A percentile compares a stretch with the other conserved stretches of the same genome.
phyloP scores from a whole-genome alignment of 2,888 invertebrate genomes.

The Linnaemya tessellans region DNA sequence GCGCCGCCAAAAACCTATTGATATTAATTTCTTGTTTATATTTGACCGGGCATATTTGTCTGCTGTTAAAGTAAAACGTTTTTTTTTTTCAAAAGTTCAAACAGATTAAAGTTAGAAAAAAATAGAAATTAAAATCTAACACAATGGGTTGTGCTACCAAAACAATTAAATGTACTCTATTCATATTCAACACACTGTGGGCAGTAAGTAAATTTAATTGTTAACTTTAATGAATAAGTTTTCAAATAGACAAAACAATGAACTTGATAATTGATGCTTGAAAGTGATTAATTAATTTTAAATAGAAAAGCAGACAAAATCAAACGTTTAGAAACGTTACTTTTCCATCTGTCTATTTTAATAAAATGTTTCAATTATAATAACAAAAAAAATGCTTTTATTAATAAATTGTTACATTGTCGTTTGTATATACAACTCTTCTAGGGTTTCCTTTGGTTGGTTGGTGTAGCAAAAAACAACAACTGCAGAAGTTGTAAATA shows the following conservation, averaged over 20 bases:
- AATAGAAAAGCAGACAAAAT: background rate
- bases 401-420: background rate
- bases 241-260: background rate
- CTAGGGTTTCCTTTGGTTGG: constrained; percentile 47
- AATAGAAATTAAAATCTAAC: constrained; percentile 42
- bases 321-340: too few species aligned
- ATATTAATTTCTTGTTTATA: background rate
- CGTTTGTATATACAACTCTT: constrained; percentile 10
- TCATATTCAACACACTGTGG: constrained; percentile 79
- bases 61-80: constrained; percentile 12
- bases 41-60: constrained; percentile 17
- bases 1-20: constrained; percentile 46
- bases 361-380: background rate
- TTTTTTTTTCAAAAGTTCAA: background rate
- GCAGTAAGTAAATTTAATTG: constrained; percentile 77
- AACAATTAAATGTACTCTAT: constrained; percentile 78
- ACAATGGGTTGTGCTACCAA: constrained; percentile 80
- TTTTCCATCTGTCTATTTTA: background rate
- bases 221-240: background rate
- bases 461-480: constrained; percentile 11
- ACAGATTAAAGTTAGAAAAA: constrained; percentile 28
- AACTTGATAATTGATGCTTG: background rate
- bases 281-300: background rate
- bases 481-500: constrained; percentile 1
- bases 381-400: background rate